Percentiles rank a stretch among this genome's conserved stretches.
Conservation (phyloP, 2,113 vertebrate genomes). For the Setophaga petechia region DNA sequence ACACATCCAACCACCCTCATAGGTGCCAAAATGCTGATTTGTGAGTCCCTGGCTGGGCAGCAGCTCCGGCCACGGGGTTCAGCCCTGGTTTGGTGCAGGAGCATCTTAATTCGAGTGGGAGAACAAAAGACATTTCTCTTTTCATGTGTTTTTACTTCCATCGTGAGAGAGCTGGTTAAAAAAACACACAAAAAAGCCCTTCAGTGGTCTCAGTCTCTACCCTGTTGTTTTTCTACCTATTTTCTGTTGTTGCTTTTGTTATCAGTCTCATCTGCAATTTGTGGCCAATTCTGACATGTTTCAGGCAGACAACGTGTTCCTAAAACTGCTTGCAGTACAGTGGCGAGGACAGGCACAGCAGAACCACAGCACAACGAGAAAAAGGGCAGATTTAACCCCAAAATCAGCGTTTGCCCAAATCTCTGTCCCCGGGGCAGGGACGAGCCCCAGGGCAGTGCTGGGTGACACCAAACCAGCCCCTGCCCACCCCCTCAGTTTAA, state of each 20-base stretch:
- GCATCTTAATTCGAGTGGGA: background rate
- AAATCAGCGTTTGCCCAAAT: background rate
- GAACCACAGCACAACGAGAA: constrained; percentile 67
- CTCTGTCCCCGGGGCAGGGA: background rate
- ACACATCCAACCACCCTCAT: rapidly evolving
- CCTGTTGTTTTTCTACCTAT: constrained; percentile 80
- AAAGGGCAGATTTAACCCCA: constrained; percentile 41
- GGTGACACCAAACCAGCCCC: background rate
- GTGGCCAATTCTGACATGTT: constrained; percentile 78
- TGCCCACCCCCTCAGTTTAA: background rate
- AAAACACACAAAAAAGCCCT: constrained; percentile 53
- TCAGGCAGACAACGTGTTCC: constrained; percentile 80
- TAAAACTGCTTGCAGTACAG: constrained; percentile 72
- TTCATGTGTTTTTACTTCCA: constrained; percentile 63
- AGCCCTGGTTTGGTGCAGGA: background rate
- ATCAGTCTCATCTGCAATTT: constrained; percentile 82
- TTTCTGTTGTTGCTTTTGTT: constrained; percentile 80
- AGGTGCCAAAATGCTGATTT: background rate
- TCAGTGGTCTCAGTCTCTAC: constrained; percentile 75
- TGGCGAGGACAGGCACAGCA: constrained; percentile 18
- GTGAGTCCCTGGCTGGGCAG: background rate
- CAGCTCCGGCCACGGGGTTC: background rate
- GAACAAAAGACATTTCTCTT: constrained; percentile 38
- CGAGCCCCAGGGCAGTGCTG: background rate
- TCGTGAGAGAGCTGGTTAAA: constrained; percentile 30